phyloP scores from a whole-genome alignment of 2,888 invertebrate genomes.

The Leucoma salicis region DNA sequence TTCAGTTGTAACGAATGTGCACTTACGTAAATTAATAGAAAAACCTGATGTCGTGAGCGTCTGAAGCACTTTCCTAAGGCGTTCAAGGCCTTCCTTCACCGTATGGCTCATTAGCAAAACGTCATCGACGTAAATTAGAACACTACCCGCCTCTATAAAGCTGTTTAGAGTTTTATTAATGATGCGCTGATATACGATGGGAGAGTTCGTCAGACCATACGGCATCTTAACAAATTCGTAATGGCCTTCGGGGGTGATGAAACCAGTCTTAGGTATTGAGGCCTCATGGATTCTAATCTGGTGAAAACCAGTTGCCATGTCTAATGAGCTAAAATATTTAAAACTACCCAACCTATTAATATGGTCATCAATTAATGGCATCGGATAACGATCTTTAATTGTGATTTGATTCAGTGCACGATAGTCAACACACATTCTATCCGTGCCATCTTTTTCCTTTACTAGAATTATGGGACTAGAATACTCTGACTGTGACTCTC shows the following conservation, averaged over 20 bases:
- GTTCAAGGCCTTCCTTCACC: not conserved
- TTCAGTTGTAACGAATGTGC: not conserved
- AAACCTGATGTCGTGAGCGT: not conserved
- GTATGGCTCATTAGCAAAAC: not conserved
- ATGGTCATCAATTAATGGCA: conserved; percentile 27
- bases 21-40: not conserved
- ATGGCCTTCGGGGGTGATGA: not conserved
- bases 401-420: conserved; percentile 17
- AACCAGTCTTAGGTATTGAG: not conserved
- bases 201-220: not conserved
- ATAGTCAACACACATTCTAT: conserved; percentile 14
- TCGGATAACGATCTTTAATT: conserved; percentile 12
- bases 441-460: conserved; percentile 3
- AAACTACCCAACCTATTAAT: conserved; percentile 15
- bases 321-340: conserved; percentile 20
- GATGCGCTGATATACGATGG: not conserved
- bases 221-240: conserved; percentile 3
- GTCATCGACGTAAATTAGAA: not conserved
- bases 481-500: not conserved
- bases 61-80: not conserved
- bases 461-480: not conserved
- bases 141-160: not conserved
- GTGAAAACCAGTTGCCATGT: conserved; percentile 17
- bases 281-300: not conserved
- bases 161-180: not conserved